phyloP scores from a whole-genome alignment of 2,797 vertebrate species.

The Spinibarbus caldwelli region DNA sequence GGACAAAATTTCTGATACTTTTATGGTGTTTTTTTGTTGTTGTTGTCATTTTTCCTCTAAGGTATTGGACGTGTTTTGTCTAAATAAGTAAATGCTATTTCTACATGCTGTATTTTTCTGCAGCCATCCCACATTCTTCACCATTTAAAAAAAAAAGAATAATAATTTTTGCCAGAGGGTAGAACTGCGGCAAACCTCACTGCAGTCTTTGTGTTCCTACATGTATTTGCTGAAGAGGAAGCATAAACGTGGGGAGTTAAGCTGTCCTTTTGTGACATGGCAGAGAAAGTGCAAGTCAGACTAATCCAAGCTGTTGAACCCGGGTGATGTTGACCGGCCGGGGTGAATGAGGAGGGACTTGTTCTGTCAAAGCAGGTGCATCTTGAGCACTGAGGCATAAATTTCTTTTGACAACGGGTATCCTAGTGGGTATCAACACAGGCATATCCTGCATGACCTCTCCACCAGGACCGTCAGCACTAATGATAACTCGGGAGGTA shows the following conservation, averaged over 20 bases:
- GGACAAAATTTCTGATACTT: neutral
- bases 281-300: conserved; percentile 49
- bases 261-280: conserved; percentile 50
- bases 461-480: neutral
- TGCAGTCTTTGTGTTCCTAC: conserved; percentile 28
- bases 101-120: conserved; percentile 2
- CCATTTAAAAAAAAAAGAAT: neutral
- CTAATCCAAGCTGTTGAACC: conserved; percentile 52
- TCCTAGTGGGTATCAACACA: conserved; percentile 36
- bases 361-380: conserved; percentile 45
- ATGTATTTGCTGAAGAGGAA: conserved; percentile 48
- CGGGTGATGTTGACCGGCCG: neutral
- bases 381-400: conserved; percentile 40
- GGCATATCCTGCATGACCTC: neutral
- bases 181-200: conserved; percentile 24
- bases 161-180: conserved; percentile 22
- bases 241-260: conserved; percentile 37
- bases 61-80: neutral
- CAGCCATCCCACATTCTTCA: conserved; percentile 9
- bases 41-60: neutral
- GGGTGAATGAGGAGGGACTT: conserved; percentile 52
- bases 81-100: neutral
- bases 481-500: neutral
- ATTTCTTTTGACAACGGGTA: conserved; percentile 51
- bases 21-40: neutral